Conservation (phyloP, 2,888 invertebrate genomes). For the Deilephila porcellus region DNA sequence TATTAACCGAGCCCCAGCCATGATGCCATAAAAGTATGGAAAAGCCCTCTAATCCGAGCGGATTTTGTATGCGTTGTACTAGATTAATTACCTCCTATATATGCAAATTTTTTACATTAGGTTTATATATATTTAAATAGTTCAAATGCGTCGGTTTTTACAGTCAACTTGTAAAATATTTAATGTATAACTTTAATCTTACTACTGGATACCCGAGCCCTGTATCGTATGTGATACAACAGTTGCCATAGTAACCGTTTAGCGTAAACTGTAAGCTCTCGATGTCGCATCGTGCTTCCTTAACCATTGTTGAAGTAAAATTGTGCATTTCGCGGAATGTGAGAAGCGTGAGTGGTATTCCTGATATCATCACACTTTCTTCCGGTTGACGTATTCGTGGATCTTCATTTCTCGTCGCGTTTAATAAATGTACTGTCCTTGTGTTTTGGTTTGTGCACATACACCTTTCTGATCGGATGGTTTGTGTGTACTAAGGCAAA, state of each 20-base stretch:
- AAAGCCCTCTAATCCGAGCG: no score
- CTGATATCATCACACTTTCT: constrained; percentile 62
- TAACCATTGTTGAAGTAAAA: constrained; percentile 36
- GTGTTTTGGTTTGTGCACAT: neutral
- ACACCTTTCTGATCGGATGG: neutral
- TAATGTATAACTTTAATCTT: no score
- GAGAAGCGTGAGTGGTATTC: constrained; percentile 60
- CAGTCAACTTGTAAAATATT: no score
- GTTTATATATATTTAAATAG: no score
- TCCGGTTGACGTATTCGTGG: constrained; percentile 50
- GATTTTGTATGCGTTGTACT: no score
- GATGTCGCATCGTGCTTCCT: constrained; percentile 20
- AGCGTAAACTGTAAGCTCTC: neutral
- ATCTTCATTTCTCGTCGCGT: constrained; percentile 42
- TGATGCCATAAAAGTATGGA: no score
- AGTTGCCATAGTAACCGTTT: neutral
- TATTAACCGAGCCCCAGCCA: no score
- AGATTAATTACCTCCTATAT: no score
- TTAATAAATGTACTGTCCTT: constrained; percentile 28
- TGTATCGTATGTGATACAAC: no score
- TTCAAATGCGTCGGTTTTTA: no score
- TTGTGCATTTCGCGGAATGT: constrained; percentile 55
- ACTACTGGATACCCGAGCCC: no score
- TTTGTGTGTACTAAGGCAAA: neutral
- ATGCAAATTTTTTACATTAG: no score